Percentiles rank a stretch among this genome's conserved stretches.
Conservation (phyloP, 2,113 vertebrate genomes). For the Microtus oregoni region DNA sequence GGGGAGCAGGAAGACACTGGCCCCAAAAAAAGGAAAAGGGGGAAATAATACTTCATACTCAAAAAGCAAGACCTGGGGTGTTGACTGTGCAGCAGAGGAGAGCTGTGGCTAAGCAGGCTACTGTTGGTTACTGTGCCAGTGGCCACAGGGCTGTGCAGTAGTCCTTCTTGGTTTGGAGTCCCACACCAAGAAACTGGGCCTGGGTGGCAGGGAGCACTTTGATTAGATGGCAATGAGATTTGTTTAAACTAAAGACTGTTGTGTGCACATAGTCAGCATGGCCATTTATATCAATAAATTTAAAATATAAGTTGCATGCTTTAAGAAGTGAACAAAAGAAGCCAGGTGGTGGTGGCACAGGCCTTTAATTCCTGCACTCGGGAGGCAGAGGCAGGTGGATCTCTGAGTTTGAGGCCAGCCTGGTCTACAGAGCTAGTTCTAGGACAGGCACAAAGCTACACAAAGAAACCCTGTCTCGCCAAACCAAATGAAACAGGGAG, state of each 20-base stretch:
- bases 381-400: too few species aligned
- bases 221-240: background rate
- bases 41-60: background rate
- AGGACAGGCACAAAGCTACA: too few species aligned
- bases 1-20: background rate
- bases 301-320: background rate
- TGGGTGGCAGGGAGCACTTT: background rate
- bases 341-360: too few species aligned
- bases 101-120: background rate
- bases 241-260: background rate
- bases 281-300: background rate
- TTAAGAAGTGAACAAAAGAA: background rate
- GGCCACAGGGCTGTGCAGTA: rapidly evolving
- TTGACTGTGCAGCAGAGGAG: background rate
- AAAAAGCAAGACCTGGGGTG: background rate
- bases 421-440: too few species aligned
- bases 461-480: too few species aligned
- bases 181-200: background rate
- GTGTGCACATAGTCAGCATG: background rate
- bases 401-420: too few species aligned
- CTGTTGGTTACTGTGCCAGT: rapidly evolving
- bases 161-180: background rate
- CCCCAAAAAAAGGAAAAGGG: background rate
- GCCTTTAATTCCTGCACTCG: too few species aligned
- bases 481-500: too few species aligned